Percentiles rank a stretch among this genome's conserved stretches.
Evolutionary conservation across 1,140 invertebrate genomes (phyloP).

Genomic region (Chionoecetes opilio): DNA sequence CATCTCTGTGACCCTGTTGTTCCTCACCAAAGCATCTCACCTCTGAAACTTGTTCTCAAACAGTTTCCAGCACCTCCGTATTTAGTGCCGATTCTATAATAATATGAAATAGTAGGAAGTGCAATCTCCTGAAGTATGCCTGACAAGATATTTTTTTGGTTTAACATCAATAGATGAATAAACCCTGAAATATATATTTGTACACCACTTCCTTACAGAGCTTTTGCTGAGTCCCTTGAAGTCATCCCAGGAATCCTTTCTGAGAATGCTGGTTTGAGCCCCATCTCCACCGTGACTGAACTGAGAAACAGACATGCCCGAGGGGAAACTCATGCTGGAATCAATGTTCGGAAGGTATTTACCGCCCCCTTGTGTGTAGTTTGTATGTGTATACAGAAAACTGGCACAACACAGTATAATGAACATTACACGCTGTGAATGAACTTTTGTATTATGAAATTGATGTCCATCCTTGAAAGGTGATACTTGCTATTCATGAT

Average conservation of each 20-base stretch:
- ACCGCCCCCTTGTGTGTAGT: not conserved
- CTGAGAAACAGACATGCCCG: slow-evolving; percentile 96
- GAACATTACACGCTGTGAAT: not conserved
- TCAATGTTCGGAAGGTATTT: slow-evolving; percentile 93
- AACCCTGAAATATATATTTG: not conserved
- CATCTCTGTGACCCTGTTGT: too few relatives aligned
- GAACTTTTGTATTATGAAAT: not conserved
- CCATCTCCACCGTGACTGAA: slow-evolving; percentile 98
- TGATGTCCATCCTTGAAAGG: not conserved
- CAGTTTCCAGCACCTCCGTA: too few relatives aligned
- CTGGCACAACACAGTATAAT: too few relatives aligned
- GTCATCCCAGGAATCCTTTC: slow-evolving; percentile 98
- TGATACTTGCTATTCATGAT: slow-evolving; percentile 83
- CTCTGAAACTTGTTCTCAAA: too few relatives aligned
- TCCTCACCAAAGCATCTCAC: too few relatives aligned
- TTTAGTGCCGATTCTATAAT: too few relatives aligned
- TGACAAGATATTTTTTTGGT: too few relatives aligned
- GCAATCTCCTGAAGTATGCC: too few relatives aligned
- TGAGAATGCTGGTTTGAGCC: slow-evolving; percentile 99
- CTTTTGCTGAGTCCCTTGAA: slow-evolving; percentile 98
- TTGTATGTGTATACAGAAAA: not conserved
- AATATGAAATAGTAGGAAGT: too few relatives aligned
- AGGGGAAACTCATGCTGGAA: slow-evolving; percentile 91
- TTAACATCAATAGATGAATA: too few relatives aligned
- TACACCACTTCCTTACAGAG: slow-evolving; percentile 85